These are phyloP conservation scores for Parapsyche elsis DNA, from an alignment of 1,140 invertebrate genomes.

Conservation along the genomic window DNA sequence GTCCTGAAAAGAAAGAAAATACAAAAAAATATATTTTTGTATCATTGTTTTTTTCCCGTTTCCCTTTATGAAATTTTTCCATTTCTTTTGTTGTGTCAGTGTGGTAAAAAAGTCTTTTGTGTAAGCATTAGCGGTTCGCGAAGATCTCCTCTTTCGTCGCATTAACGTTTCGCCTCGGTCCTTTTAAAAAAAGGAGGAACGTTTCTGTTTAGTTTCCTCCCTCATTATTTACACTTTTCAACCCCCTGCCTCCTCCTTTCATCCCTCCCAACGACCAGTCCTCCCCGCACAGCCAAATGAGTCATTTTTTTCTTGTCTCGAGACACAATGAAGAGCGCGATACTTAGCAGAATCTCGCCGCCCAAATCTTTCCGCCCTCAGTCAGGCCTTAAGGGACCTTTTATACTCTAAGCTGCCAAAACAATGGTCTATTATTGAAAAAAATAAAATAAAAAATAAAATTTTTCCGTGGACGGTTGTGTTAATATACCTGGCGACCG, in stretches of 20 bases:
- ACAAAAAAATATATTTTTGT: constrained; percentile 13
- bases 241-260: constrained; percentile 1
- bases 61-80: constrained; percentile 21
- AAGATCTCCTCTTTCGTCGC: constrained; percentile 19
- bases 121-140: constrained; percentile 10
- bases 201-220: constrained; percentile 23
- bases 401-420: constrained; percentile 42
- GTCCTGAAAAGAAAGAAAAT: not conserved
- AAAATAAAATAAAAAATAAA: not conserved
- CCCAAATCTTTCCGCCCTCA: constrained; percentile 36
- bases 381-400: constrained; percentile 28
- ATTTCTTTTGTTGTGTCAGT: not conserved
- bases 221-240: constrained; percentile 28
- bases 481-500: too few species aligned
- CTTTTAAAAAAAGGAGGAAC: constrained; percentile 10
- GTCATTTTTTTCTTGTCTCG: constrained; percentile 19
- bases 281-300: not conserved
- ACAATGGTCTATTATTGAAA: constrained; percentile 16
- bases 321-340: constrained; percentile 32
- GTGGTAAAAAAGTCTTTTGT: not conserved
- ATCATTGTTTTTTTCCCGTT: constrained; percentile 4
- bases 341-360: constrained; percentile 38
- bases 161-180: constrained; percentile 5
- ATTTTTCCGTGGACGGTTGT: too few species aligned
- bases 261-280: not conserved